Base-by-base conservation (phyloP, 2,888 invertebrate genomes). In the Tetropium fuscum region DNA sequence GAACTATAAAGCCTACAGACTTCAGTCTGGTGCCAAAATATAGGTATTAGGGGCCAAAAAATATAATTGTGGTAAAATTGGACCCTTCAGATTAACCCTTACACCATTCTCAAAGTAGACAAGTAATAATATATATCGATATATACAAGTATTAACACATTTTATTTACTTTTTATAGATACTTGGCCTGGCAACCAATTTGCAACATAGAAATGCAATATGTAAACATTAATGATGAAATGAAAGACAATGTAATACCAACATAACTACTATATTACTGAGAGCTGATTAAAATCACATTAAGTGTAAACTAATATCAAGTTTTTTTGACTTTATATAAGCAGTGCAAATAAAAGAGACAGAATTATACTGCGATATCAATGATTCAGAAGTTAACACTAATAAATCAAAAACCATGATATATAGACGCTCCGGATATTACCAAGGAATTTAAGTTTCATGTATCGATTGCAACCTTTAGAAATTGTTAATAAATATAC, bases 121-220 rank as follows among this genome's bases (percentile, higher is more conserved):
- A 30, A 30, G 30, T 30, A 30, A 30, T 30, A 30, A 30, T 30
- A 27, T 27, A 27, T 30, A 30, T 30, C 30, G 11, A 30, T 30
- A 30, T 30, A 5, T 30, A 30, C 30, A 30, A 30, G 30, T 30
- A 30, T 10, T 27, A 27, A 30, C 10, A 30, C 5, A 27, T 27
- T 27, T 27, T 27, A 27, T 27, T 27, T 27, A 27, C 27, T 27
- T 27, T 27, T 27, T 27, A n/a, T 30, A 30, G n/a, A 30, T 10
- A n/a, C n/a, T n/a, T n/a, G n/a, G 30, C 30, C 30, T 30, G 30
- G 30, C 30, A 30, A 30, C n/a, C 30, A n/a, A 30, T 30, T 30
- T 30, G 30, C 30, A 30, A 30, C 11, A 30, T 30, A 30, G 11
- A 30, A 30, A 30, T 30, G 30, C 30, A 30, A 30, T 30, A 30